A percentile compares a stretch with the other conserved stretches of the same genome.
Evolutionary conservation across 2,888 invertebrate genomes (phyloP).

Genomic region (Andricus curvator): DNA sequence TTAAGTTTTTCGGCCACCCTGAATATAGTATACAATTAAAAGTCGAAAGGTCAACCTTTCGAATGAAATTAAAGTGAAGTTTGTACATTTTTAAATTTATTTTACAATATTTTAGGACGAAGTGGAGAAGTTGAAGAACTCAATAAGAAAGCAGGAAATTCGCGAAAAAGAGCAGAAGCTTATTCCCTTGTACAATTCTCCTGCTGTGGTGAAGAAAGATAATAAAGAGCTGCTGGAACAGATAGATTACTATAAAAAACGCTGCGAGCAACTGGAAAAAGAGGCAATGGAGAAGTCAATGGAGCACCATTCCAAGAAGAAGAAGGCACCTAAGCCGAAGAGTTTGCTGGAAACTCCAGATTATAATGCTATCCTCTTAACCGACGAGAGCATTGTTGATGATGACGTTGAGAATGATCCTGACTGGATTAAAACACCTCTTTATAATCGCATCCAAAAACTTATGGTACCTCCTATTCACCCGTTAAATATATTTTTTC

Average conservation of each 20-base stretch:
- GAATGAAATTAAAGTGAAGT: background rate
- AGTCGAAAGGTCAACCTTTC: no score
- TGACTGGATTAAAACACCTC: slow-evolving; percentile 85
- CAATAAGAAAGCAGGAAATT: slow-evolving; percentile 50
- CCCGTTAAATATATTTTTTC: background rate
- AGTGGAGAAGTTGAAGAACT: slow-evolving; percentile 51
- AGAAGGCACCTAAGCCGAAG: slow-evolving; percentile 37
- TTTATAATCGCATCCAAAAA: slow-evolving; percentile 79
- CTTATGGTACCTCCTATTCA: slow-evolving; percentile 61
- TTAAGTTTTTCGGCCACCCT: no score
- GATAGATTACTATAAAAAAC: slow-evolving; percentile 62
- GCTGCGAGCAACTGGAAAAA: slow-evolving; percentile 55
- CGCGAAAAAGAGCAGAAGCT: slow-evolving; percentile 42
- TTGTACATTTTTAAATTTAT: background rate
- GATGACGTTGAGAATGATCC: slow-evolving; percentile 81
- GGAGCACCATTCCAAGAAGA: slow-evolving; percentile 3
- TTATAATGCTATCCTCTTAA: slow-evolving; percentile 9
- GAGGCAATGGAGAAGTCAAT: slow-evolving; percentile 24
- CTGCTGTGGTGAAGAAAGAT: slow-evolving; percentile 5
- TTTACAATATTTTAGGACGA: slow-evolving; percentile 56
- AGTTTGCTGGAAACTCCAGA: background rate
- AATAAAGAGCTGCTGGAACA: slow-evolving; percentile 75
- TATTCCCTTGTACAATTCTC: slow-evolving; percentile 16
- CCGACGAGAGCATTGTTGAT: slow-evolving; percentile 62
- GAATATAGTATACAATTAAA: no score